phyloP scores from a whole-genome alignment of 2,797 vertebrate species.

The Eulemur rubriventer region DNA sequence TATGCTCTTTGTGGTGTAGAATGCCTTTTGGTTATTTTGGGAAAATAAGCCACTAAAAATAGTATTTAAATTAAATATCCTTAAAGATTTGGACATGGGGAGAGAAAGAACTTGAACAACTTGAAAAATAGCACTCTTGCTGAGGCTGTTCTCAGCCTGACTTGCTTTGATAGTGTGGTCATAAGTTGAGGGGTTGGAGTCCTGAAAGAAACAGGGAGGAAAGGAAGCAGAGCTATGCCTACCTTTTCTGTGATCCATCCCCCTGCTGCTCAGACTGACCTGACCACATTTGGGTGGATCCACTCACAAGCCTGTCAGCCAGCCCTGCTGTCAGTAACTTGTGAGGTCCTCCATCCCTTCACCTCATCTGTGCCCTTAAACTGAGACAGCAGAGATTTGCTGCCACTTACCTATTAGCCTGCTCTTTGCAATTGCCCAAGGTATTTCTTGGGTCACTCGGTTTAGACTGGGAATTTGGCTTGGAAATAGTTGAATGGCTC shows the following conservation, averaged over 20 bases:
- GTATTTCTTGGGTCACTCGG: constrained; percentile 36
- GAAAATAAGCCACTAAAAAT: neutral
- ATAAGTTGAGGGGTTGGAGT: neutral
- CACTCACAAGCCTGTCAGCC: neutral
- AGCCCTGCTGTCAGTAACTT: neutral
- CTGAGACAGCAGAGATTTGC: neutral
- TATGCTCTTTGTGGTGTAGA: neutral
- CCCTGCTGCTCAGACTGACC: neutral
- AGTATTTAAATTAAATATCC: neutral
- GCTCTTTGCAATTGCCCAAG: neutral
- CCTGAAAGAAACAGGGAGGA: neutral
- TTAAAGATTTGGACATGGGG: neutral
- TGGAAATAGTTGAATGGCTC: neutral
- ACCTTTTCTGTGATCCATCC: neutral
- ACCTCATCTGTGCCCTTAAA: neutral
- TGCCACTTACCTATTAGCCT: neutral
- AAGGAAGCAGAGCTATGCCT: neutral
- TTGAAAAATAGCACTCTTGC: neutral
- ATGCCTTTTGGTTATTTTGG: neutral
- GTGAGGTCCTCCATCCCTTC: neutral
- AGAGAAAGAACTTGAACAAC: neutral
- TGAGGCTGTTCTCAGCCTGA: neutral
- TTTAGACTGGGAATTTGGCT: constrained; percentile 35
- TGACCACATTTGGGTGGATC: too few relatives aligned
- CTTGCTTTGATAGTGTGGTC: neutral